A percentile compares a stretch with the other conserved stretches of the same genome.
These are phyloP conservation scores for Strix aluco DNA, from an alignment of 2,113 vertebrate genomes.

Conservation along the genomic window DNA sequence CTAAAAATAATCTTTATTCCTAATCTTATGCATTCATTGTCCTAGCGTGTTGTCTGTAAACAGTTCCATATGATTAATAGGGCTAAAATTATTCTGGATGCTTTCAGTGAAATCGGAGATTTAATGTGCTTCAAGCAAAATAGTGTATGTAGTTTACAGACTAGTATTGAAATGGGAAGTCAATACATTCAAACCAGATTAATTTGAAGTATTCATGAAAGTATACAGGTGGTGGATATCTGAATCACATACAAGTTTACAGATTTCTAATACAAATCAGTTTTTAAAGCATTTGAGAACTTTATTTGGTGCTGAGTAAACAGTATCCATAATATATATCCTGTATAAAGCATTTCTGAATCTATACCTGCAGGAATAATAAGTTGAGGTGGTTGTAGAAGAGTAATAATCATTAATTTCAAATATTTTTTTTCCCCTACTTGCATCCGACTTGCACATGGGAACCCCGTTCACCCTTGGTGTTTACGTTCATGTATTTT, in stretches of 20 bases:
- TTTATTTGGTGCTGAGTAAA: neutral
- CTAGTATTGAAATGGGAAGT: neutral
- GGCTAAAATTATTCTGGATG: neutral
- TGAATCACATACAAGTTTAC: neutral
- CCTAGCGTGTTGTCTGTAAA: neutral
- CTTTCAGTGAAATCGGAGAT: neutral
- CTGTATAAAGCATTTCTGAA: neutral
- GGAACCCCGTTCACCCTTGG: neutral
- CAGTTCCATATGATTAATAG: conserved; percentile 4
- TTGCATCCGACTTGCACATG: neutral
- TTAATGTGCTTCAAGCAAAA: neutral
- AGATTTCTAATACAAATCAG: neutral
- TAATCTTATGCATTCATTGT: neutral
- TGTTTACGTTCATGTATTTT: neutral
- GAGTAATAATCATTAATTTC: neutral
- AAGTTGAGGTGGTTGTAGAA: neutral
- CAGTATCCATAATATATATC: neutral
- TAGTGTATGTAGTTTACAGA: neutral
- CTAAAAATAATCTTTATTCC: conserved; percentile 11
- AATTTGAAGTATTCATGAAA: neutral
- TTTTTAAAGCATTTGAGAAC: neutral
- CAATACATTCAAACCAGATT: neutral
- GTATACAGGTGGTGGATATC: neutral
- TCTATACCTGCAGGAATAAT: neutral
- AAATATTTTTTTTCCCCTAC: neutral